phyloP scores from a whole-genome alignment of 1,140 invertebrate species.

The Forficula auricularia region DNA sequence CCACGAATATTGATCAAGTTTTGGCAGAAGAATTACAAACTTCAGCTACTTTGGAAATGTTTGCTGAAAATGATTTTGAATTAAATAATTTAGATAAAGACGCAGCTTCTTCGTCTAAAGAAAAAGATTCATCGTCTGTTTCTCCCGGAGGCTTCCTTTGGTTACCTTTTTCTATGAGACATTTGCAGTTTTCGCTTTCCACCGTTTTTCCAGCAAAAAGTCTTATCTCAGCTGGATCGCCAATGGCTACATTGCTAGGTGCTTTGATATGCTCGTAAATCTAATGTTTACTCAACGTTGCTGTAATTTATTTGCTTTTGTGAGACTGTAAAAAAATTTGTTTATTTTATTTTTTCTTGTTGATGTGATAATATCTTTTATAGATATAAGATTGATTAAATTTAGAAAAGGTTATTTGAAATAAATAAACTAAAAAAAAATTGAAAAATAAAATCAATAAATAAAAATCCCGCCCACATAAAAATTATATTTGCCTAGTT shows the following conservation, averaged over 20 bases:
- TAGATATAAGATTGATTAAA: too few relatives aligned
- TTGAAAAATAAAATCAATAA: too few relatives aligned
- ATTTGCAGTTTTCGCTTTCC: conserved; percentile 7
- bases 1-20: neutral
- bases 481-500: too few relatives aligned
- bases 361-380: neutral
- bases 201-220: conserved; percentile 5
- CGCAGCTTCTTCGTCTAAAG: neutral
- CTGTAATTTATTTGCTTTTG: conserved; percentile 2
- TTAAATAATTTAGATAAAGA: neutral
- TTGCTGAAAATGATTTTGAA: neutral
- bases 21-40: neutral
- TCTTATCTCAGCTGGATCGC: conserved; percentile 14
- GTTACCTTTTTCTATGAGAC: neutral
- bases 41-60: neutral
- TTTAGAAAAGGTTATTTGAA: too few relatives aligned
- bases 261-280: conserved; percentile 15
- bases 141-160: too few relatives aligned
- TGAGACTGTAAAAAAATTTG: neutral
- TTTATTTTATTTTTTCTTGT: neutral
- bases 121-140: too few relatives aligned
- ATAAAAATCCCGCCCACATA: too few relatives aligned
- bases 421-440: too few relatives aligned
- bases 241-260: conserved; percentile 21
- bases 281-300: neutral